Evolutionary conservation across 2,113 vertebrate genomes (phyloP).

Genomic region (Macquaria australasica): DNA sequence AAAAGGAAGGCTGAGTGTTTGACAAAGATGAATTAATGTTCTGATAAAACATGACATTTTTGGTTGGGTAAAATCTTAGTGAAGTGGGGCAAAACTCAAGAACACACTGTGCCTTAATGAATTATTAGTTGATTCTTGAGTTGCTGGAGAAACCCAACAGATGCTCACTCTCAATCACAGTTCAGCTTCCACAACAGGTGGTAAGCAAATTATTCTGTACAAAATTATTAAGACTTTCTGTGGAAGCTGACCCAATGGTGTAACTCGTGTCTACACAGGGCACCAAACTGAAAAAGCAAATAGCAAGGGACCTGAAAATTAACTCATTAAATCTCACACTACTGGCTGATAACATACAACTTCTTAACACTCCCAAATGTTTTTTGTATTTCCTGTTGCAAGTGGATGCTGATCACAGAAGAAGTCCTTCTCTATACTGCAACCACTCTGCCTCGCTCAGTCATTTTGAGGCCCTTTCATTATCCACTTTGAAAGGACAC

Average conservation of each 20-base stretch:
- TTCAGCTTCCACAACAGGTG: background rate
- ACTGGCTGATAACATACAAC: no score
- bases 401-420: no score
- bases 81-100: background rate
- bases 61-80: background rate
- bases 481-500: no score
- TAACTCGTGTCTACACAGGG: background rate
- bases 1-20: no score
- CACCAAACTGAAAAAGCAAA: background rate
- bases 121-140: background rate
- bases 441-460: no score
- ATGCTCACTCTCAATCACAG: background rate
- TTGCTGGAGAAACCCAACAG: background rate
- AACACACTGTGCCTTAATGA: background rate
- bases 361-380: no score
- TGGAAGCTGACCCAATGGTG: background rate
- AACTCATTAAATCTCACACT: no score
- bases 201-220: background rate
- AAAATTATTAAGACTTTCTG: background rate
- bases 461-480: no score
- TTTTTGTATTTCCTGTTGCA: no score
- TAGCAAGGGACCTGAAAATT: no score
- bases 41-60: background rate
- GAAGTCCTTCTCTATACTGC: no score
- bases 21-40: background rate